phyloP scores from a whole-genome alignment of 2,797 vertebrate species.

The Sebastes elongatus region DNA sequence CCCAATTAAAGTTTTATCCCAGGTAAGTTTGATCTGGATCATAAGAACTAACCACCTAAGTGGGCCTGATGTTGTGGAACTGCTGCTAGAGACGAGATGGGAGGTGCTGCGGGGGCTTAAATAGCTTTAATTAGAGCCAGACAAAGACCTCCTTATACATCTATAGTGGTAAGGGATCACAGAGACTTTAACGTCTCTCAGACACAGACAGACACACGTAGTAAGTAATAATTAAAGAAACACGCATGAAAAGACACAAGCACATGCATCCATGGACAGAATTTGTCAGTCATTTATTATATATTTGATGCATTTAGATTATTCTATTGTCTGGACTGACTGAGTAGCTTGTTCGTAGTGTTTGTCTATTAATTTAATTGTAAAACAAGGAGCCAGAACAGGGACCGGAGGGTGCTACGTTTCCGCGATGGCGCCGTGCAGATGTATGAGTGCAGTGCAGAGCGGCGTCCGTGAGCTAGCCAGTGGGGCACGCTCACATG shows the following conservation, averaged over 20 bases:
- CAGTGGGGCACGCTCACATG: too few species aligned
- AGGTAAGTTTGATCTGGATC: slow-evolving; percentile 47
- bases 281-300: background rate
- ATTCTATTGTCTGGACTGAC: background rate
- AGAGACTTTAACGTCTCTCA: slow-evolving; percentile 28
- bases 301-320: background rate
- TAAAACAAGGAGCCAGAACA: too few species aligned
- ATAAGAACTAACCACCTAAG: slow-evolving; percentile 28
- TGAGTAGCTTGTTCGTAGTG: background rate
- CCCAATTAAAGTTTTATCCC: slow-evolving; percentile 36
- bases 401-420: too few species aligned
- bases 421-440: too few species aligned
- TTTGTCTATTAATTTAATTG: background rate
- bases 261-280: background rate
- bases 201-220: slow-evolving; percentile 10
- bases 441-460: too few species aligned
- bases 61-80: slow-evolving; percentile 37
- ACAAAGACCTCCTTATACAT: slow-evolving; percentile 66
- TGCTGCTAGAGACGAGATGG: slow-evolving; percentile 18
- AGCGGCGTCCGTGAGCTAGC: too few species aligned
- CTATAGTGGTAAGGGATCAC: slow-evolving; percentile 32
- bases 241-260: background rate
- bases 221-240: slow-evolving; percentile 8
- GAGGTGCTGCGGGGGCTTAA: slow-evolving; percentile 53
- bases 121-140: slow-evolving; percentile 66